A percentile compares a stretch with the other conserved stretches of the same genome.
phyloP scores from a whole-genome alignment of 2,797 vertebrate species.

The Micrastur ruficollis region DNA sequence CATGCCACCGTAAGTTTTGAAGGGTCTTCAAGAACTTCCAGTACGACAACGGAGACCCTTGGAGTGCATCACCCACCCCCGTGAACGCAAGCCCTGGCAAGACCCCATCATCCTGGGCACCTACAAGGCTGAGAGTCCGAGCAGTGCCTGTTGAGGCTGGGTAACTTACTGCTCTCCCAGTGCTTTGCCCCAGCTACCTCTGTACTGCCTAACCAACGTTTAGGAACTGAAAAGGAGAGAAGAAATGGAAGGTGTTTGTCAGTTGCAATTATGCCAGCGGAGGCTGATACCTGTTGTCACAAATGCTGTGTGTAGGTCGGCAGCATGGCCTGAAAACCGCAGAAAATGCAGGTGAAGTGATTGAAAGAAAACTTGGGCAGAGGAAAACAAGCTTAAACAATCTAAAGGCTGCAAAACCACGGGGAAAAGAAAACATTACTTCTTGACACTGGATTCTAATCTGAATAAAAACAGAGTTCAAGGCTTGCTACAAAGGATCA shows the following conservation, averaged over 20 bases:
- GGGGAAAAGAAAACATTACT: not conserved
- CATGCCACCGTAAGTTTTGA: not conserved
- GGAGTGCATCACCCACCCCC: not conserved
- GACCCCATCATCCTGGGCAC: not conserved
- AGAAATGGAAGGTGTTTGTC: not conserved
- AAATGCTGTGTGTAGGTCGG: not conserved
- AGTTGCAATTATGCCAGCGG: not conserved
- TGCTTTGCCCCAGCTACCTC: not conserved
- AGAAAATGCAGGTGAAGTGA: not conserved
- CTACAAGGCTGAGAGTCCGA: not conserved
- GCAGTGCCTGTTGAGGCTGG: not conserved
- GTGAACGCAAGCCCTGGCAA: not conserved
- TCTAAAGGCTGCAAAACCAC: conserved; percentile 15
- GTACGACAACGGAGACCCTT: fast-evolving
- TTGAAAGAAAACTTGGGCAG: not conserved
- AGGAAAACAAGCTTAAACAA: conserved; percentile 13
- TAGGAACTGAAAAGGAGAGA: not conserved
- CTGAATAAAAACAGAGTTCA: conserved; percentile 60
- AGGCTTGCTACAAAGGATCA: conserved; percentile 55
- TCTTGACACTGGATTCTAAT: conserved; percentile 33
- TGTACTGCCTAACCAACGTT: not conserved
- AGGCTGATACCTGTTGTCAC: not conserved
- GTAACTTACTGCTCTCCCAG: not conserved
- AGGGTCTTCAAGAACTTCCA: not conserved
- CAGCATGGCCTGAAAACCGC: not conserved